These are phyloP conservation scores for Nebria salina DNA, from an alignment of 2,888 invertebrate genomes.

Conservation along the genomic window DNA sequence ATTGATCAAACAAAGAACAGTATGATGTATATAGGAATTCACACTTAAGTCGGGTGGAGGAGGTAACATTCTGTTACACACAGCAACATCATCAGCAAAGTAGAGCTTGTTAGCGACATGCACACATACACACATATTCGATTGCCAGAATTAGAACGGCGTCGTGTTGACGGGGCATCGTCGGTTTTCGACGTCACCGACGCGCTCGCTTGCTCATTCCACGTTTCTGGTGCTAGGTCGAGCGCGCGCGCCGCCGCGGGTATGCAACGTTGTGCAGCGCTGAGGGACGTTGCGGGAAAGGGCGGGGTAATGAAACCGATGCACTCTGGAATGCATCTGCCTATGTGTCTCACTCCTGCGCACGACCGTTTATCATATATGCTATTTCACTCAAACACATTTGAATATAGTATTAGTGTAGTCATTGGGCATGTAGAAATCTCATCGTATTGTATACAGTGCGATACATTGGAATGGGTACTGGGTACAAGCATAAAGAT, in stretches of 20 bases:
- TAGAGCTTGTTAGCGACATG: constrained; percentile 35
- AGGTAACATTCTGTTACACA: constrained; percentile 25
- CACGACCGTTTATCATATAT: neutral
- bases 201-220: neutral
- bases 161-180: constrained; percentile 22
- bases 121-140: neutral
- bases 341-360: neutral
- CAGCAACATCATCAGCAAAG: neutral
- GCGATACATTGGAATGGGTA: neutral
- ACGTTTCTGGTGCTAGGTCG: constrained; percentile 8
- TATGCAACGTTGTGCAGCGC: constrained; percentile 9
- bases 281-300: neutral
- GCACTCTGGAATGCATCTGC: neutral
- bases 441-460: neutral
- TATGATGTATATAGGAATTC: constrained; percentile 16
- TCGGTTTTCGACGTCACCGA: constrained; percentile 14
- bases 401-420: neutral
- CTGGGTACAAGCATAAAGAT: neutral
- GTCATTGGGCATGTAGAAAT: neutral
- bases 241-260: constrained; percentile 1
- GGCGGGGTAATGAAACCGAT: neutral
- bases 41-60: constrained; percentile 13
- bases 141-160: constrained; percentile 42
- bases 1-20: constrained; percentile 5
- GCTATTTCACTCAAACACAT: neutral